These are phyloP conservation scores for Amblyopsis rosae DNA, from an alignment of 2,113 vertebrate genomes.

Conservation along the genomic window DNA sequence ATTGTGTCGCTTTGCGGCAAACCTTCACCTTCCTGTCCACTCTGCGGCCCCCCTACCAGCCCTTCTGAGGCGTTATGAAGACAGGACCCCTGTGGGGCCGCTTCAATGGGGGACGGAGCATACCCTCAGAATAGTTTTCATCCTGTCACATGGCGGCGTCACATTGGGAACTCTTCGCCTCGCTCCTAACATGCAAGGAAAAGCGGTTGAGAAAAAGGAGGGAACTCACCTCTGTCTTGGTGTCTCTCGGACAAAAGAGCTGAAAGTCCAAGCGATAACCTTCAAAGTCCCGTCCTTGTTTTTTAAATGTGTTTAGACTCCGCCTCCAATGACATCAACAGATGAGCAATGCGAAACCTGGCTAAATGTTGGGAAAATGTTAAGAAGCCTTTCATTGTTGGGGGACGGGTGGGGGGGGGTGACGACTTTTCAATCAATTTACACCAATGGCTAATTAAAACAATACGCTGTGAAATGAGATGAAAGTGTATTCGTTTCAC, in stretches of 20 bases:
- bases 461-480: slow-evolving; percentile 64
- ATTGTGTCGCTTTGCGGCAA: slow-evolving; percentile 57
- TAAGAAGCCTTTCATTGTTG: slow-evolving; percentile 24
- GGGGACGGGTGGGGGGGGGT: no score
- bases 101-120: slow-evolving; percentile 82
- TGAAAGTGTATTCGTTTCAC: slow-evolving; percentile 64
- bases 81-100: slow-evolving; percentile 80
- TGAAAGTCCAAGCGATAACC: slow-evolving; percentile 31
- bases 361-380: slow-evolving; percentile 2
- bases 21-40: slow-evolving; percentile 74
- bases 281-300: slow-evolving; percentile 23
- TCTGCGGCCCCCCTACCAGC: slow-evolving; percentile 23
- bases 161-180: slow-evolving; percentile 79
- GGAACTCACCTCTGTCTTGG: slow-evolving; percentile 72
- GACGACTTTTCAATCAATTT: slow-evolving; percentile 30
- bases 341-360: slow-evolving; percentile 1
- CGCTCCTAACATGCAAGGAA: slow-evolving; percentile 64
- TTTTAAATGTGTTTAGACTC: not conserved
- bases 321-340: not conserved
- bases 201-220: slow-evolving; percentile 58
- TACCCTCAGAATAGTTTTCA: slow-evolving; percentile 80
- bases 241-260: slow-evolving; percentile 68
- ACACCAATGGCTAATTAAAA: slow-evolving; percentile 55
- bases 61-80: slow-evolving; percentile 60
- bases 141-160: slow-evolving; percentile 83